Base-by-base conservation (phyloP, 1,140 invertebrate species). In the Conus ventricosus region DNA sequence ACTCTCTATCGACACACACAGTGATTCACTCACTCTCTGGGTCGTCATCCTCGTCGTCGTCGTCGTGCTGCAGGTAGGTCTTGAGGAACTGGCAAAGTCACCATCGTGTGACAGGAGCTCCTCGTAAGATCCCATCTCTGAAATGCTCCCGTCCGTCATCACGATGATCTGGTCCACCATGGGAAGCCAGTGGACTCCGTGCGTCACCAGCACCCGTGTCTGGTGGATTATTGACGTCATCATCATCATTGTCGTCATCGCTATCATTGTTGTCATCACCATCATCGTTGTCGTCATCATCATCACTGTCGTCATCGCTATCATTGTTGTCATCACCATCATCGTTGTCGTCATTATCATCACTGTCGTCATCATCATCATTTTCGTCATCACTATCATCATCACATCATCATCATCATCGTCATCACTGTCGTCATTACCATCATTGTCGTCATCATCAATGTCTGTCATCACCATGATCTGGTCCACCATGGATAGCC, bases 101-200 rank as follows among this genome's bases (percentile, higher is more conserved):
- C 94, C 95, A 91, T 94, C 92, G 90, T 94, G 93, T 25, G 87
- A 88, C 80, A 95, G 80, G 0, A 95, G 90, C 82, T 94, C 90
- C 8, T 94, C 92, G 88, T 95, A 95, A 0, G 93, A 92, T 10
- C 95, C 95, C 27, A 93, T 88, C 88, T 95, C 95, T 23, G 94
- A 91, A 51, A 95, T 93, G 4, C 80, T 57, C 0, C 95, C 95
- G 90, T 95, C 92, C 53, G 92, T 89, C 85, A 96, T 87, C n/a
- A 95, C 93, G 90, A 95, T 94, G 94, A 98, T 97, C 94, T 97
- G 96, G 89, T 96, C 95, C 20, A 94, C 95, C 83, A 93, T 88
- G 17, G 95, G 95, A 60, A 95, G 92, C 93, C 95, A 95, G 85
- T 95, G 93, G 20, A 94, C 88, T 76, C 92, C 94, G 89, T 95